phyloP scores from a whole-genome alignment of 2,113 vertebrate genomes.

The Castor canadensis region DNA sequence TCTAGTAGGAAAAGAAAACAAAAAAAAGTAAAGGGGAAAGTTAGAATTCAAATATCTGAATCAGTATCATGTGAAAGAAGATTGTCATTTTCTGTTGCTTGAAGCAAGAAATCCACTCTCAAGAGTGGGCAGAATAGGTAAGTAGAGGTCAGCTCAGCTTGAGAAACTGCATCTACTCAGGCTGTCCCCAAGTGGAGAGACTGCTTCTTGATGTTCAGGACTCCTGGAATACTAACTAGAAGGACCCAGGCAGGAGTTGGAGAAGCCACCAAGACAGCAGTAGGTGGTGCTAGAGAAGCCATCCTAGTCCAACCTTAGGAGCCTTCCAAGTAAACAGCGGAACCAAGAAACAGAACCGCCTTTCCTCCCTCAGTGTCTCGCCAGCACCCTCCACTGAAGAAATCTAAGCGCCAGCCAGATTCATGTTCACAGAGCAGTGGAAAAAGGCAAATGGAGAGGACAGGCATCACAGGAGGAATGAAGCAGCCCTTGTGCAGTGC shows the following conservation, averaged over 20 bases:
- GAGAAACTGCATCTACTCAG: background rate
- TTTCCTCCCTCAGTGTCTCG: background rate
- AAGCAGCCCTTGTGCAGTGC: too few relatives aligned
- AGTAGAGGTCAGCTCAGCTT: background rate
- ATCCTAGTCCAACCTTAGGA: too few relatives aligned
- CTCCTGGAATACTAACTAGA: background rate
- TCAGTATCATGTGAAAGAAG: background rate
- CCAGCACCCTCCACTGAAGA: background rate
- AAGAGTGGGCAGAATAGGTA: background rate
- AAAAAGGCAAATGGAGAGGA: background rate
- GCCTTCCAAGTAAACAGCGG: background rate
- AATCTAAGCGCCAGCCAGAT: background rate
- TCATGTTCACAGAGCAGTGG: background rate
- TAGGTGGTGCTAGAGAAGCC: background rate
- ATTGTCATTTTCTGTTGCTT: background rate
- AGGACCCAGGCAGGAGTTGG: background rate
- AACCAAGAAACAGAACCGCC: background rate
- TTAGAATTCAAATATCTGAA: background rate
- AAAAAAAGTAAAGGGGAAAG: background rate
- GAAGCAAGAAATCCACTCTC: background rate
- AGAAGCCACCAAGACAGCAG: too few relatives aligned
- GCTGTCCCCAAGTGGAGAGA: background rate
- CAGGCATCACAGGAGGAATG: background rate
- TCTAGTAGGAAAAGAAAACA: background rate
- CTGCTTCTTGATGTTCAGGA: background rate